Base-by-base conservation (phyloP, 2,888 invertebrate genomes). In the Heliconius aoede region DNA sequence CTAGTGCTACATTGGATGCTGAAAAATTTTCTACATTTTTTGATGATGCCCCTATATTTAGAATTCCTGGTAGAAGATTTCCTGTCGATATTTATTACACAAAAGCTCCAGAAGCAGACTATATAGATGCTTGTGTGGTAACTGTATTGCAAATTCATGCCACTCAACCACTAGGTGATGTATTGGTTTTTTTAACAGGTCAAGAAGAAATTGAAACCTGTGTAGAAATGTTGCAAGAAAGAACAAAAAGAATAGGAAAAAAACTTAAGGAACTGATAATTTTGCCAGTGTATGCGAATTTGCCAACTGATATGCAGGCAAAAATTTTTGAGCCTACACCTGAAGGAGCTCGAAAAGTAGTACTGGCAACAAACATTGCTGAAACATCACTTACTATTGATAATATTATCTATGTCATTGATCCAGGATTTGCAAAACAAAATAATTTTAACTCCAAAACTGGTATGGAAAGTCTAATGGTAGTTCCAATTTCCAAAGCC, bases 41-140 rank as follows among this genome's bases (percentile, higher is more conserved):
- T 92, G 99, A 99, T 92, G 98, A 99, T 88, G 99, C 99, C 0
- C 99, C 99, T 1, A 98, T 99, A 83, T 99, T 99, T 89, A 95
- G 98, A 77, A 99, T 99, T 85, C 99, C 99, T 46, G 99, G 99
- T n/a, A 95, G 99, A 84, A 95, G 99, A 82, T 99, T 98, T 94
- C 99, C 99, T 2, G 99, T 99, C 0, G 98, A 99, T 88, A 99
- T 99, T 85, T 99, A 98, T 90, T 99, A 99, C 88, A 99, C 99
- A 0, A 99, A 99, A 95, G 99, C 99, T 0, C 99, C 99, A 0
- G 99, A 99, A 94, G 99, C 99, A 2, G 99, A 99, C 94, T 99
- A 99, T 89, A 97, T 99, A 69, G 99, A 99, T 90, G 99, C 99
- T 0, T 97, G 98, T 88, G 99, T 99, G n/a, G 98, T 99, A 1